phyloP scores from a whole-genome alignment of 2,113 vertebrate species.

The Grammomys surdaster region DNA sequence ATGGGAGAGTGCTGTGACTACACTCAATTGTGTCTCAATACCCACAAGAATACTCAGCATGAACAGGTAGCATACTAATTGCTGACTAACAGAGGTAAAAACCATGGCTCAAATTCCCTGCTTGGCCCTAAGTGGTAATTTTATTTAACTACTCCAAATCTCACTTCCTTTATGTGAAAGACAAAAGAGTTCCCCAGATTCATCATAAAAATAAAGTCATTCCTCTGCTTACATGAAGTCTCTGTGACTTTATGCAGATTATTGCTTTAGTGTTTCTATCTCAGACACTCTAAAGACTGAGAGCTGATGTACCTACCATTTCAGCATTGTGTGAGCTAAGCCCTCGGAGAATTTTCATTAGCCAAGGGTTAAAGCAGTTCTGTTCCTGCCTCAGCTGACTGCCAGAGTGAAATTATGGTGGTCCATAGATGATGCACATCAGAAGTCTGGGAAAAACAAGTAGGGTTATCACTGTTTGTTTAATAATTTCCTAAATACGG shows the following conservation, averaged over 20 bases:
- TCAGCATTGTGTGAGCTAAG: neutral
- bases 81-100: neutral
- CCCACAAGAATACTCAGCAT: neutral
- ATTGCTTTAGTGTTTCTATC: neutral
- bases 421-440: neutral
- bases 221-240: neutral
- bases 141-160: neutral
- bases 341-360: conserved; percentile 19
- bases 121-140: neutral
- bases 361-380: neutral
- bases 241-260: neutral
- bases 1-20: neutral
- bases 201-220: neutral
- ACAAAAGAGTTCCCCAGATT: neutral
- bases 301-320: neutral
- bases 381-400: conserved; percentile 4
- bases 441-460: neutral
- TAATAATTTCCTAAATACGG: neutral
- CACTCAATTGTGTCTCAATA: neutral
- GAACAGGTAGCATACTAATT: neutral
- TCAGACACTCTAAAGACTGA: neutral
- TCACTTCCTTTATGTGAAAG: conserved; percentile 47
- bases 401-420: conserved; percentile 7
- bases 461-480: neutral
- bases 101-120: neutral